These are phyloP conservation scores for Nasua narica DNA, from an alignment of 2,797 vertebrate species.

Conservation along the genomic window DNA sequence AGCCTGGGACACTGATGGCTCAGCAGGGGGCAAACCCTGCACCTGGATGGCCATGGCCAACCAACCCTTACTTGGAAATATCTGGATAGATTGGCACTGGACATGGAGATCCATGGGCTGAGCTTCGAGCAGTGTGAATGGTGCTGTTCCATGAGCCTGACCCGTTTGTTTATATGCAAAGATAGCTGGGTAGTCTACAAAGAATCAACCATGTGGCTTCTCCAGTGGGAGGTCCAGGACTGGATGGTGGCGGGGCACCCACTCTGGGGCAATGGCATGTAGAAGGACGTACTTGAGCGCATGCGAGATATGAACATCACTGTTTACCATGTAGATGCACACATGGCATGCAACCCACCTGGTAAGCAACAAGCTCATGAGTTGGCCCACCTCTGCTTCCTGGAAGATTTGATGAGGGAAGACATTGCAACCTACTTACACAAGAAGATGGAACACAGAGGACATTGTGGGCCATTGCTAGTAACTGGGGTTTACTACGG, in stretches of 20 bases:
- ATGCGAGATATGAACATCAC: not conserved
- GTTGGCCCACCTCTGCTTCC: not conserved
- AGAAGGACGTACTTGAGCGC: not conserved
- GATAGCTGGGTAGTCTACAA: not conserved
- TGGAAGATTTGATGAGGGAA: not conserved
- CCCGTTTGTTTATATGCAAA: not conserved
- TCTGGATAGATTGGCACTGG: not conserved
- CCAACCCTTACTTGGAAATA: not conserved
- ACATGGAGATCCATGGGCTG: not conserved
- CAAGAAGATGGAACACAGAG: not conserved
- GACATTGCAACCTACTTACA: not conserved
- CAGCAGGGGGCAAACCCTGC: not conserved
- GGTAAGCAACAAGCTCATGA: not conserved
- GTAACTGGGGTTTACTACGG: not conserved
- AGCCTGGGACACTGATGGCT: not conserved
- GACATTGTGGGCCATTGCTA: not conserved
- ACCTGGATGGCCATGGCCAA: not conserved
- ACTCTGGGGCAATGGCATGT: not conserved
- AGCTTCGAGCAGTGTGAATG: not conserved
- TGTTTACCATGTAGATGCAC: not conserved
- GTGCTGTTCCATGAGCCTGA: not conserved
- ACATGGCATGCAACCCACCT: not conserved
- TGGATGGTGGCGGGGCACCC: not conserved
- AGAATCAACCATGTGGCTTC: not conserved
- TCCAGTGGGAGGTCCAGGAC: not conserved